Conservation (phyloP, 1,140 invertebrate species). For the Frieseomelitta varia region DNA sequence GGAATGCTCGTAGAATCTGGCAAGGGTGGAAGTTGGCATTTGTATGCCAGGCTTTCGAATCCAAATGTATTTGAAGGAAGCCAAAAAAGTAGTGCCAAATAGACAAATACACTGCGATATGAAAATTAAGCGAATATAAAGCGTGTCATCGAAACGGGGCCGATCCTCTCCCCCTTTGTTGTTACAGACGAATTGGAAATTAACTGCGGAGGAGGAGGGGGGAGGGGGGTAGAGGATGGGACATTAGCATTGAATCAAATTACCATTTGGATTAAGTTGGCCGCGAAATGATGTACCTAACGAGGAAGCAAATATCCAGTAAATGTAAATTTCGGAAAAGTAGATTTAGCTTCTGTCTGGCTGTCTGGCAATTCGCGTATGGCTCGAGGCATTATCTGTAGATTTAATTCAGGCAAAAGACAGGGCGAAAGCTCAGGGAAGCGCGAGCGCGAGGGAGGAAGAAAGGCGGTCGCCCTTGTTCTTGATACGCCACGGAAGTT, state of each 20-base stretch:
- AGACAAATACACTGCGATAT: constrained; percentile 49
- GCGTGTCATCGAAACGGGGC: constrained; percentile 41
- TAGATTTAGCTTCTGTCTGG: constrained; percentile 7
- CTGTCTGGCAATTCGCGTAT: constrained; percentile 15
- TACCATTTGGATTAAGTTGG: neutral
- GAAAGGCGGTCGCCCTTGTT: constrained; percentile 35
- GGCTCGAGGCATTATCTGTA: constrained; percentile 15
- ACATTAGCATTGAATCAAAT: neutral
- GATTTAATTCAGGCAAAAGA: constrained; percentile 55
- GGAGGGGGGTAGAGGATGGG: too few relatives aligned
- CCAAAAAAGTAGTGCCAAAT: constrained; percentile 57
- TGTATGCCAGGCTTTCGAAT: constrained; percentile 17
- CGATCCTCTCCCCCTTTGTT: neutral
- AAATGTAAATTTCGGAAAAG: constrained; percentile 3
- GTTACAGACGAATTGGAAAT: constrained; percentile 5
- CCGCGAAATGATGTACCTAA: neutral
- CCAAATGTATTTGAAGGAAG: constrained; percentile 50
- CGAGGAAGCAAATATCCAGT: neutral
- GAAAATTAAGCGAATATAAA: constrained; percentile 53
- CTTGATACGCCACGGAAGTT: constrained; percentile 57
- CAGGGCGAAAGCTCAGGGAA: neutral
- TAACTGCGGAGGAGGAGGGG: too few relatives aligned
- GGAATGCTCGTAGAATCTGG: constrained; percentile 41
- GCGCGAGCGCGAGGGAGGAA: neutral
- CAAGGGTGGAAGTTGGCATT: constrained; percentile 52